phyloP scores from a whole-genome alignment of 2,888 invertebrate genomes.

The Plebejus anna region DNA sequence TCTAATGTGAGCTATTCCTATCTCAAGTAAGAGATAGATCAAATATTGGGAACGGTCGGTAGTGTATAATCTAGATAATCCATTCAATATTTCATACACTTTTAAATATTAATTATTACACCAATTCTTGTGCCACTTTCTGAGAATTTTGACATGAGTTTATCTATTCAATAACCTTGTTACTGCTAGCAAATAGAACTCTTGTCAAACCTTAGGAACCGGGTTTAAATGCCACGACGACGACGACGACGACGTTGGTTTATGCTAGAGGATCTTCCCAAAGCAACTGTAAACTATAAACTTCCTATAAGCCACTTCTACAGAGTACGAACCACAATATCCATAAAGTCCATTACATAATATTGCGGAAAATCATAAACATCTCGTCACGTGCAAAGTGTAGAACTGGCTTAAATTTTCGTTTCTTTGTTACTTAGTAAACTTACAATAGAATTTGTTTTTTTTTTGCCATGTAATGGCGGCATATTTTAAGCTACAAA shows the following conservation, averaged over 20 bases:
- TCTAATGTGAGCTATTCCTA: too few relatives aligned
- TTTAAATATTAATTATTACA: neutral
- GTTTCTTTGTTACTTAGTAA: too few relatives aligned
- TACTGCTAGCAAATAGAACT: neutral
- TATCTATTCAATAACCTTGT: neutral
- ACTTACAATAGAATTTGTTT: too few relatives aligned
- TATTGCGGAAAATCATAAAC: neutral
- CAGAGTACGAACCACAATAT: neutral
- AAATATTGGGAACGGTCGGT: too few relatives aligned
- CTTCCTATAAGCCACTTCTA: neutral
- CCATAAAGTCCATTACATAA: neutral
- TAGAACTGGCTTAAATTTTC: neutral
- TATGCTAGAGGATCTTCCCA: neutral
- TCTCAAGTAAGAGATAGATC: too few relatives aligned
- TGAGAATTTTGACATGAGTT: neutral
- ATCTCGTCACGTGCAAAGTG: neutral
- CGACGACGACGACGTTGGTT: neutral
- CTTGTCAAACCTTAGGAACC: neutral
- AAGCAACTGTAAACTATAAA: neutral
- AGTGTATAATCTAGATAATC: neutral
- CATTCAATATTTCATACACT: neutral
- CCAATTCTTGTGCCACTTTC: neutral
- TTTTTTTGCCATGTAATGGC: neutral
- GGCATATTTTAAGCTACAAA: neutral
- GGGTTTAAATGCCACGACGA: neutral